Percentiles rank a stretch among this genome's conserved stretches.
Conservation (phyloP, 1,140 invertebrate genomes). For the Mercenaria mercenaria region DNA sequence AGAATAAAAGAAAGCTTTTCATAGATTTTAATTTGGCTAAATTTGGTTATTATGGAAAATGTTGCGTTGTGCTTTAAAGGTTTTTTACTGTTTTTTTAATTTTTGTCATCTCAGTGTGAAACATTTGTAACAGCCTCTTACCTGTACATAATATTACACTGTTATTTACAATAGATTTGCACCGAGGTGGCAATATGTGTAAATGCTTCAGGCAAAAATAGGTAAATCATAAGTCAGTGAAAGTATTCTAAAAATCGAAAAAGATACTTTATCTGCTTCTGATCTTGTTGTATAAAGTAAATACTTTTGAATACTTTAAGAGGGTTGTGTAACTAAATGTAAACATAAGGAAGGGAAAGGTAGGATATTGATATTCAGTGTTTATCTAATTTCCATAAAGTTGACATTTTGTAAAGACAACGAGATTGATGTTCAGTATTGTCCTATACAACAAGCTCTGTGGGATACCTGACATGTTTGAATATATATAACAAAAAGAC, state of each 20-base stretch:
- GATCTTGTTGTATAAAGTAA: too few relatives aligned
- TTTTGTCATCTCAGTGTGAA: neutral
- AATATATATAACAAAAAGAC: neutral
- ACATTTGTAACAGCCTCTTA: neutral
- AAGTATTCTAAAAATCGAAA: too few relatives aligned
- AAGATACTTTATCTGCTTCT: too few relatives aligned
- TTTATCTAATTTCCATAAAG: neutral
- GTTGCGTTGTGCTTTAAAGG: neutral
- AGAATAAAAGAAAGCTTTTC: neutral
- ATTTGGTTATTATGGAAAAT: neutral
- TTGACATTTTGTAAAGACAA: neutral
- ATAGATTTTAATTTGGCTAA: neutral
- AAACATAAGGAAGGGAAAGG: neutral
- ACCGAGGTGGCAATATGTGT: too few relatives aligned
- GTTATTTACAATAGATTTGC: too few relatives aligned
- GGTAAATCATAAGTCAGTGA: too few relatives aligned
- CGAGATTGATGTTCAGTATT: neutral
- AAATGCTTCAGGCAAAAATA: too few relatives aligned
- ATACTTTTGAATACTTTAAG: too few relatives aligned
- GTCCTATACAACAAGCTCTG: neutral
- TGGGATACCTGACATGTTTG: neutral
- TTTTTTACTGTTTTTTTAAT: neutral
- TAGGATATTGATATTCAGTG: neutral
- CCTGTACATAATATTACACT: too few relatives aligned
- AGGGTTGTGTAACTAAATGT: neutral